Evolutionary conservation across 2,888 invertebrate genomes (phyloP).

Genomic region (Ochropacha duplaris): DNA sequence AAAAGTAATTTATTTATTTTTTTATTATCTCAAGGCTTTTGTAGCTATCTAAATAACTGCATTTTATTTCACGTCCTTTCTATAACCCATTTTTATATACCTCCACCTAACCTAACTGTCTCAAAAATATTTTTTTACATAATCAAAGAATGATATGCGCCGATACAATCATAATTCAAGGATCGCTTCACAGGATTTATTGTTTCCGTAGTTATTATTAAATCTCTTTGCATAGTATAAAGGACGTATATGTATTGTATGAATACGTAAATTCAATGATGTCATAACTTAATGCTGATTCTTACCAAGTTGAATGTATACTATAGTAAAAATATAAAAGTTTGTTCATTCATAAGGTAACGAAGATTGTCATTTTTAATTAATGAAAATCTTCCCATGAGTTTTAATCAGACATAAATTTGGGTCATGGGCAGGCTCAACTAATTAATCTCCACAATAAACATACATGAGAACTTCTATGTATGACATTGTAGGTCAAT

Average conservation of each 20-base stretch:
- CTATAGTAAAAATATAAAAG: constrained; percentile 3
- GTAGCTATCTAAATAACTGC: too few species aligned
- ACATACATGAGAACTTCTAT: neutral
- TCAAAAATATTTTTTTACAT: neutral
- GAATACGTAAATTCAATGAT: constrained; percentile 10
- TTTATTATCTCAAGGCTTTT: too few species aligned
- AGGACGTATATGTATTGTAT: constrained; percentile 14
- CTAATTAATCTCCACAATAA: neutral
- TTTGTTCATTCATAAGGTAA: constrained; percentile 13
- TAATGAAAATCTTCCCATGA: constrained; percentile 27
- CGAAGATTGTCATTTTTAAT: constrained; percentile 27
- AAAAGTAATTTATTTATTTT: too few species aligned
- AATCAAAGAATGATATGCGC: neutral
- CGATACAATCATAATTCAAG: constrained; percentile 21
- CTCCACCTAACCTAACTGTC: too few species aligned
- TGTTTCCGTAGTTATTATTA: constrained; percentile 7
- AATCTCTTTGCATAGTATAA: constrained; percentile 16
- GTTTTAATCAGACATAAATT: constrained; percentile 12
- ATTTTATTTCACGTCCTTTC: too few species aligned
- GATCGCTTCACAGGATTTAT: constrained; percentile 16
- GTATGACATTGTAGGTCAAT: neutral
- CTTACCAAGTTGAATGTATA: constrained; percentile 10
- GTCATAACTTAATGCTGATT: constrained; percentile 10
- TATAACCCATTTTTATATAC: too few species aligned
- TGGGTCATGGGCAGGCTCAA: constrained; percentile 14